Conservation (phyloP, 2,797 vertebrate species). For the Paedocypris micromegethes region DNA sequence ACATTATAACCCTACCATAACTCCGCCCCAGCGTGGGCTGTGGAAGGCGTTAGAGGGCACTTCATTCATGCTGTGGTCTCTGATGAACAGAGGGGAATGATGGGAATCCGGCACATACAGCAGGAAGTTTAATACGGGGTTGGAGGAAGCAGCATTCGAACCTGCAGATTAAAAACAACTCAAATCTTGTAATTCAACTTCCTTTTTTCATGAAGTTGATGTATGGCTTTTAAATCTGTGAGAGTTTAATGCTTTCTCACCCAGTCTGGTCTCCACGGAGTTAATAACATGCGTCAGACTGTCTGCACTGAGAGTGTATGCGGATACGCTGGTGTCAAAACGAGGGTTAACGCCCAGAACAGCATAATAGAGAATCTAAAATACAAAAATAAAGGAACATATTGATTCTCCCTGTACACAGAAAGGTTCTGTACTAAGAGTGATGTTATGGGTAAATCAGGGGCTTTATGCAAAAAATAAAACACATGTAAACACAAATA, state of each 20-base stretch:
- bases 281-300: conserved; percentile 96
- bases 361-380: conserved; percentile 85
- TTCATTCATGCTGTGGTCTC: conserved; percentile 74
- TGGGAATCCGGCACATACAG: conserved; percentile 87
- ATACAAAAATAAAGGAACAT: no score
- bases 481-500: no score
- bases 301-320: conserved; percentile 79
- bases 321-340: conserved; percentile 75
- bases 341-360: conserved; percentile 88
- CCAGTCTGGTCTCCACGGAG: conserved; percentile 90
- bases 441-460: no score
- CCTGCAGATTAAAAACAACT: conserved; percentile 60
- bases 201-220: neutral
- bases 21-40: conserved; percentile 95
- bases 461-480: no score
- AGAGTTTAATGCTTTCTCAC: conserved; percentile 61
- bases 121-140: conserved; percentile 92
- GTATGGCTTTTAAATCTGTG: neutral
- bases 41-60: conserved; percentile 90
- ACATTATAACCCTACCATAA: conserved; percentile 76
- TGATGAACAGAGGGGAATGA: conserved; percentile 88
- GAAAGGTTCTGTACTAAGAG: no score
- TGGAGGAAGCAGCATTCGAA: conserved; percentile 89
- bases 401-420: no score
- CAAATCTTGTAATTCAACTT: neutral